phyloP scores from a whole-genome alignment of 2,113 vertebrate genomes.

The Plestiodon gilberti region DNA sequence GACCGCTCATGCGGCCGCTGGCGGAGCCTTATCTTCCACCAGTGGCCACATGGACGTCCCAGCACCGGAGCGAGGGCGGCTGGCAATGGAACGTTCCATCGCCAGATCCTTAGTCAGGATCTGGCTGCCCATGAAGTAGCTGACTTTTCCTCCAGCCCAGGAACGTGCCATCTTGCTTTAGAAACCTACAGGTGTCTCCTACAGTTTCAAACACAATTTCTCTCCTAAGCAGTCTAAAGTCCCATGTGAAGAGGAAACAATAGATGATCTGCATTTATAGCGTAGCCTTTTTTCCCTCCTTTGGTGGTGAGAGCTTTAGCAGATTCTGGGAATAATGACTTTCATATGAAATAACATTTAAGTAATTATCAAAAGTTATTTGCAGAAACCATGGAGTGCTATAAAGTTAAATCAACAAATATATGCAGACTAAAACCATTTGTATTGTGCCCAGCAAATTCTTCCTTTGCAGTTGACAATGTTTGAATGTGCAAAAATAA shows the following conservation, averaged over 20 bases:
- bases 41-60: too few relatives aligned
- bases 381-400: slow-evolving; percentile 54
- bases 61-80: too few relatives aligned
- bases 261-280: slow-evolving; percentile 39
- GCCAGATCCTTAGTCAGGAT: too few relatives aligned
- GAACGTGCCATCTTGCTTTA: slow-evolving; percentile 33
- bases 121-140: too few relatives aligned
- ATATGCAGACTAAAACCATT: slow-evolving; percentile 52
- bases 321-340: slow-evolving; percentile 63
- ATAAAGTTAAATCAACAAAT: slow-evolving; percentile 62
- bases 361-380: slow-evolving; percentile 68
- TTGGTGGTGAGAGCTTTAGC: slow-evolving; percentile 31
- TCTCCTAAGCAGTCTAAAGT: slow-evolving; percentile 24
- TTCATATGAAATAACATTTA: slow-evolving; percentile 68
- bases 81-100: too few relatives aligned
- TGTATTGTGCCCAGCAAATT: slow-evolving; percentile 37
- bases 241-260: slow-evolving; percentile 47
- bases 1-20: too few relatives aligned
- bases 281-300: slow-evolving; percentile 22
- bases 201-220: slow-evolving; percentile 28
- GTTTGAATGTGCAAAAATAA: slow-evolving; percentile 23
- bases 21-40: too few relatives aligned
- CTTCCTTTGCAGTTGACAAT: slow-evolving; percentile 44
- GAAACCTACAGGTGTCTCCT: slow-evolving; percentile 42
- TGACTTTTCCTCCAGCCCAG: slow-evolving; percentile 16